Evolutionary conservation across 2,113 vertebrate species (phyloP).

Genomic region (Macquaria ambigua): DNA sequence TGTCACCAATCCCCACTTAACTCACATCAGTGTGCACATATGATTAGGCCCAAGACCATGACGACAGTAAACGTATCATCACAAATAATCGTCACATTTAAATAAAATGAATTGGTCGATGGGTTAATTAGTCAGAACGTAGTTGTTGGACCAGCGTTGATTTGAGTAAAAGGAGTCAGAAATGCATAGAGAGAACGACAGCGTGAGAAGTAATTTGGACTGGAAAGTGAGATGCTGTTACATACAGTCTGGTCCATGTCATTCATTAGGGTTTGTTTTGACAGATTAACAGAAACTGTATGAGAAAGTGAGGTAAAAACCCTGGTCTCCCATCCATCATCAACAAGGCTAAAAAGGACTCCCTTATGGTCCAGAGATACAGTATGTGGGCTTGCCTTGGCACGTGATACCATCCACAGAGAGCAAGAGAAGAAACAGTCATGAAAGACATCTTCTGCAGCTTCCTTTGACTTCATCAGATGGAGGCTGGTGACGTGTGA

Average conservation of each 20-base stretch:
- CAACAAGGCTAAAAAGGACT: constrained; percentile 45
- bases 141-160: constrained; percentile 49
- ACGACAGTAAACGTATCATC: constrained; percentile 53
- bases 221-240: constrained; percentile 43
- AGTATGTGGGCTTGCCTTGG: constrained; percentile 53
- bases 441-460: constrained; percentile 15
- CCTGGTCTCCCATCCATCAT: constrained; percentile 42
- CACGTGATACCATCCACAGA: constrained; percentile 42
- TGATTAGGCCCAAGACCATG: constrained; percentile 48
- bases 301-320: constrained; percentile 55
- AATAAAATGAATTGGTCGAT: constrained; percentile 69
- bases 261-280: constrained; percentile 32
- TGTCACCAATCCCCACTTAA: neutral
- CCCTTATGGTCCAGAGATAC: constrained; percentile 49
- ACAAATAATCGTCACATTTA: constrained; percentile 59
- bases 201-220: constrained; percentile 28
- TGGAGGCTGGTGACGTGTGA: constrained; percentile 35
- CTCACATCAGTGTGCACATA: constrained; percentile 39
- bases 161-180: constrained; percentile 46
- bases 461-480: constrained; percentile 32
- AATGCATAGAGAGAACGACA: constrained; percentile 69
- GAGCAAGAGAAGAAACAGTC: constrained; percentile 30
- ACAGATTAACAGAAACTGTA: constrained; percentile 55
- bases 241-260: constrained; percentile 46
- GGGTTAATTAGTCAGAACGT: constrained; percentile 47